These are phyloP conservation scores for Helicoverpa assulta DNA, from an alignment of 2,888 invertebrate genomes.

Conservation along the genomic window DNA sequence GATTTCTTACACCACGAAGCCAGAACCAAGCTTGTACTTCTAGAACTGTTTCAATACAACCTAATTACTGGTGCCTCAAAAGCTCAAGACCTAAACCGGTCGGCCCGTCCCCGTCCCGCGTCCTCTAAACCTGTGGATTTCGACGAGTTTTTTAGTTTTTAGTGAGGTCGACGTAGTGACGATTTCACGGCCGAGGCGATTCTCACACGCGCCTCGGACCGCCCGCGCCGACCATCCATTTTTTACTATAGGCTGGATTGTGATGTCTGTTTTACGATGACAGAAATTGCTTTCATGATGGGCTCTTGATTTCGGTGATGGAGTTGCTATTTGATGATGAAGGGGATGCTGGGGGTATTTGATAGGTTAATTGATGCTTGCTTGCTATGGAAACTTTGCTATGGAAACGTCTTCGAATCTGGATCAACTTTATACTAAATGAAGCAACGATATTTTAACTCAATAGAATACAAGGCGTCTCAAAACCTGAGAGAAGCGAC, in stretches of 20 bases:
- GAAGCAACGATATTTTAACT: background rate
- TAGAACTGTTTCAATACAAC: no score
- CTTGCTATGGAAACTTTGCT: no score
- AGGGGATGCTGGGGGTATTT: background rate
- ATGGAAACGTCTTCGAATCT: no score
- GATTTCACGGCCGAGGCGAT: constrained; percentile 66
- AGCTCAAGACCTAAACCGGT: background rate
- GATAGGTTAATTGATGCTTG: no score
- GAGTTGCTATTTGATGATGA: constrained; percentile 18
- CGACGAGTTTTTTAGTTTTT: constrained; percentile 58
- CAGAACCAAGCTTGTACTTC: no score
- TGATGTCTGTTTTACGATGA: constrained; percentile 66
- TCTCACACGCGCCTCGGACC: constrained; percentile 67
- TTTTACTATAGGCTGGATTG: constrained; percentile 53
- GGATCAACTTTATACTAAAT: background rate
- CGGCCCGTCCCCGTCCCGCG: constrained; percentile 52
- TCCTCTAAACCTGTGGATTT: constrained; percentile 37
- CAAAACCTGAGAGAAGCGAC: constrained; percentile 16
- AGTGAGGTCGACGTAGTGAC: constrained; percentile 56
- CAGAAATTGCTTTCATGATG: constrained; percentile 54
- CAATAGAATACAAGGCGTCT: background rate
- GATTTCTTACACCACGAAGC: no score
- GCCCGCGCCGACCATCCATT: constrained; percentile 62
- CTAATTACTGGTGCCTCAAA: no score
- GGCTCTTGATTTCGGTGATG: constrained; percentile 38